These are phyloP conservation scores for Alces alces DNA, from an alignment of 2,113 vertebrate species.

Conservation along the genomic window DNA sequence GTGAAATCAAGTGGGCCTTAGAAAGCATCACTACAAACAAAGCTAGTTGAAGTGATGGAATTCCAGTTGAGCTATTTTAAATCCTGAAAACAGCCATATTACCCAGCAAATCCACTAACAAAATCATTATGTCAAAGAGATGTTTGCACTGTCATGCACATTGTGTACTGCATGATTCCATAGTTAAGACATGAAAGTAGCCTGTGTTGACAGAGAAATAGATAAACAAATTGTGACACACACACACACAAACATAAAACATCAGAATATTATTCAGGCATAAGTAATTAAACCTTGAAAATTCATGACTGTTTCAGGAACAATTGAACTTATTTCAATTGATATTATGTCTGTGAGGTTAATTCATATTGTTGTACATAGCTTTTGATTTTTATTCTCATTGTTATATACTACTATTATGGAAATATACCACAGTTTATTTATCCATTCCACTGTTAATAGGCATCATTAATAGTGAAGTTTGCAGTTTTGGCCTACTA, in stretches of 20 bases:
- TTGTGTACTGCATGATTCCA: not conserved
- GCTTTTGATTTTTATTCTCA: not conserved
- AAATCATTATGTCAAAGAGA: not conserved
- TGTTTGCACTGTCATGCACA: not conserved
- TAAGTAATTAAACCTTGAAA: not conserved
- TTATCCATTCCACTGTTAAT: not conserved
- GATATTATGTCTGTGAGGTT: not conserved
- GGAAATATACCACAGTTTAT: not conserved
- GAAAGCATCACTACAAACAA: too few species aligned
- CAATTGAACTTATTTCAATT: not conserved
- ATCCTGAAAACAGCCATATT: fast-evolving
- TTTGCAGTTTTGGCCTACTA: not conserved
- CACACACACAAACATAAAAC: not conserved
- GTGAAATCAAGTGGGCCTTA: too few species aligned
- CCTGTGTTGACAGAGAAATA: not conserved
- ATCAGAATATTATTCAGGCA: not conserved
- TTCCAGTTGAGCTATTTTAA: too few species aligned
- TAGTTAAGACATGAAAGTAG: not conserved
- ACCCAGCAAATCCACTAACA: not conserved
- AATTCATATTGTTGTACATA: not conserved
- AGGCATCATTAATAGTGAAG: not conserved
- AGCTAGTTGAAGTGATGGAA: too few species aligned
- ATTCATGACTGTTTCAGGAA: not conserved
- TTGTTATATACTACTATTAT: not conserved
- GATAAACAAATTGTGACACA: not conserved